Percentiles rank a stretch among this genome's conserved stretches.
Evolutionary conservation across 2,113 vertebrate species (phyloP).

Genomic region (Dinomys branickii): DNA sequence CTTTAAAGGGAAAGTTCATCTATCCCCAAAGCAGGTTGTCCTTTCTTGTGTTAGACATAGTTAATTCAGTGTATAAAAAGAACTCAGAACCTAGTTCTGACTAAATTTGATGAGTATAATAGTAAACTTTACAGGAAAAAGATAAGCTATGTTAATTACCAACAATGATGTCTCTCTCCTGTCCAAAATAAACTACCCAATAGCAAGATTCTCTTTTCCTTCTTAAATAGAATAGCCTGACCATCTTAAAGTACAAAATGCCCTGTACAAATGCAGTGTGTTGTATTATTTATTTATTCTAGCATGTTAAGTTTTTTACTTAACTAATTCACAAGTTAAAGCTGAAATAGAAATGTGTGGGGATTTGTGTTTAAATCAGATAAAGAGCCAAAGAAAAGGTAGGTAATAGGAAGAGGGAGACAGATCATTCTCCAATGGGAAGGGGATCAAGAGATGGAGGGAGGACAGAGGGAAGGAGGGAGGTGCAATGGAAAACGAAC

Average conservation of each 20-base stretch:
- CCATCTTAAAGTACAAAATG: neutral
- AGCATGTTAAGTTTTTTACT: neutral
- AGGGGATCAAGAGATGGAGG: neutral
- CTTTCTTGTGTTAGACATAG: neutral
- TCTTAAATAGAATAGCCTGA: neutral
- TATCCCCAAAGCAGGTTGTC: neutral
- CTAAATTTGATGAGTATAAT: neutral
- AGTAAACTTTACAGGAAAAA: neutral
- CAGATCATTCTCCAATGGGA: neutral
- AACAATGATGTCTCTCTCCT: neutral
- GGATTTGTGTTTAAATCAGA: neutral
- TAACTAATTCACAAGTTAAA: constrained; percentile 32
- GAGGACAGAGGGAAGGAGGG: neutral
- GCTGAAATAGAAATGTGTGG: neutral
- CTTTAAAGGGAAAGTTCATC: neutral
- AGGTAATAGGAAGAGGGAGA: neutral
- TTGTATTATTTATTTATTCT: neutral
- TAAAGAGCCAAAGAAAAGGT: neutral
- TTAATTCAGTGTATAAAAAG: neutral
- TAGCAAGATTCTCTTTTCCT: neutral
- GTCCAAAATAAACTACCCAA: neutral
- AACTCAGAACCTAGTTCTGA: neutral
- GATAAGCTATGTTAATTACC: neutral
- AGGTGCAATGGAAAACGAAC: neutral
- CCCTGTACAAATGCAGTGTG: neutral